These are phyloP conservation scores for Alauda arvensis DNA, from an alignment of 2,797 vertebrate genomes.

Conservation along the genomic window DNA sequence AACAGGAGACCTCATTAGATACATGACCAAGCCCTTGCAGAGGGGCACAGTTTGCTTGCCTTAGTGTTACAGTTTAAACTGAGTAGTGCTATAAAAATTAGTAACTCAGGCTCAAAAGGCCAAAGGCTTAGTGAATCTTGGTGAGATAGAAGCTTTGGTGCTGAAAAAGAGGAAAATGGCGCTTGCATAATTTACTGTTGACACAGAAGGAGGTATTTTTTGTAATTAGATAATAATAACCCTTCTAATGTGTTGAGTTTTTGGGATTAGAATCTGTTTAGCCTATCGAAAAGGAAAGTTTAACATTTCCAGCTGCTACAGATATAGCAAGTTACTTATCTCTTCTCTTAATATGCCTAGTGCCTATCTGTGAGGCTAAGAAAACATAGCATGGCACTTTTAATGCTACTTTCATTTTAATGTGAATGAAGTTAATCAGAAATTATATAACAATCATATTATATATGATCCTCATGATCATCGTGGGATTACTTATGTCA, in stretches of 20 bases:
- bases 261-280: not conserved
- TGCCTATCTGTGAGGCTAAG: not conserved
- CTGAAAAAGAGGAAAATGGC: not conserved
- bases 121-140: not conserved
- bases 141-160: not conserved
- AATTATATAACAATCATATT: not conserved
- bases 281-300: not conserved
- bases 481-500: not conserved
- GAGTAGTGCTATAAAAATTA: not conserved
- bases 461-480: not conserved
- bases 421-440: not conserved
- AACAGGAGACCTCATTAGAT: not conserved
- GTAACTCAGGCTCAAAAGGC: not conserved
- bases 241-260: not conserved
- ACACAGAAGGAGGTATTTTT: not conserved
- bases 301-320: slow-evolving; percentile 1
- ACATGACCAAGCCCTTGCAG: not conserved
- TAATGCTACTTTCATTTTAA: not conserved
- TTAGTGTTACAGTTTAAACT: not conserved
- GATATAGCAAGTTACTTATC: not conserved
- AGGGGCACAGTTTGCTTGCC: not conserved
- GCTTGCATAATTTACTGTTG: not conserved
- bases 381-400: not conserved
- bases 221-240: slow-evolving; percentile 8
- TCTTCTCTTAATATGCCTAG: not conserved